Percentiles rank a stretch among this genome's conserved stretches.
Evolutionary conservation across 2,797 vertebrate species (phyloP).

Genomic region (Peromyscus aztecus): DNA sequence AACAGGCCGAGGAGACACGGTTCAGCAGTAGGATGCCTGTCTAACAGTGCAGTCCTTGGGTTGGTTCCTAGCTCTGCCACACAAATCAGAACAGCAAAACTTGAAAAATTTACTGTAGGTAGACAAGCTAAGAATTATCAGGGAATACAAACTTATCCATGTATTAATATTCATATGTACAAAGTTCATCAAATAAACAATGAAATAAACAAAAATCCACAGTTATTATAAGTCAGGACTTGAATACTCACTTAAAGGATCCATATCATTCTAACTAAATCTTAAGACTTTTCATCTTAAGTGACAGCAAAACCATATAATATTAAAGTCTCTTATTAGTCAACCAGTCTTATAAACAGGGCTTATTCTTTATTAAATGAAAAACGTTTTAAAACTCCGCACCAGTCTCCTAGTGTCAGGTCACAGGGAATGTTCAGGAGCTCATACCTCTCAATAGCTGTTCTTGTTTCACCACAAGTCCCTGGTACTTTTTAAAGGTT

Average conservation of each 20-base stretch:
- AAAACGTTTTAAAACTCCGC: neutral
- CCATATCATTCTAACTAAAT: neutral
- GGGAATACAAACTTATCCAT: neutral
- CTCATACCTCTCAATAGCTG: conserved; percentile 94
- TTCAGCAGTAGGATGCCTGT: neutral
- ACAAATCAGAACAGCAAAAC: neutral
- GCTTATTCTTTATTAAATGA: conserved; percentile 35
- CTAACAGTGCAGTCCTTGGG: neutral
- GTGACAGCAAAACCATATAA: neutral
- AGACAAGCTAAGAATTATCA: neutral
- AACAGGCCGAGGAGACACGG: neutral
- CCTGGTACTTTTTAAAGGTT: conserved; percentile 95
- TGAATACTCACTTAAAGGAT: neutral
- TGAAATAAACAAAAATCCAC: neutral
- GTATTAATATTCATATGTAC: neutral
- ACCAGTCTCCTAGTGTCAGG: neutral
- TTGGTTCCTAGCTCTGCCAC: neutral
- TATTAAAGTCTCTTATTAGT: neutral
- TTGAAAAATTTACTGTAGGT: neutral
- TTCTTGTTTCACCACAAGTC: conserved; percentile 95
- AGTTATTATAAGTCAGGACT: neutral
- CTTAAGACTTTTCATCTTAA: neutral
- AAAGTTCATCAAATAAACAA: neutral
- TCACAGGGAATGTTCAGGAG: conserved; percentile 10
- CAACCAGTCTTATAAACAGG: conserved; percentile 6